A percentile compares a stretch with the other conserved stretches of the same genome.
Evolutionary conservation across 2,113 vertebrate genomes (phyloP).

Genomic region (Seriola aureovittata): DNA sequence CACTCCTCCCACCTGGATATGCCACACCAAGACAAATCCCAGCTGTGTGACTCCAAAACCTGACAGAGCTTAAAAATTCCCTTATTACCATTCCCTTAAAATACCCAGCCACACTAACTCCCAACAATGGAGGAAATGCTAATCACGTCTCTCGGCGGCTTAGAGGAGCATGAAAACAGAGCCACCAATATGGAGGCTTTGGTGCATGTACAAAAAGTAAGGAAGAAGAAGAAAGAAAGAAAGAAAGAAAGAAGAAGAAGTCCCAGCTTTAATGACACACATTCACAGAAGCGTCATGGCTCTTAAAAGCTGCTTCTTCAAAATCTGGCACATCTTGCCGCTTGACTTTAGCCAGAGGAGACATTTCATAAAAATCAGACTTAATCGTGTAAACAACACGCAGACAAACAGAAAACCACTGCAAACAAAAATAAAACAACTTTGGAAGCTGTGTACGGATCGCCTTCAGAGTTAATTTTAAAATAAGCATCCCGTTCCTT

Average conservation of each 20-base stretch:
- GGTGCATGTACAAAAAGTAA: slow-evolving; percentile 44
- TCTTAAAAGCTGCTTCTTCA: slow-evolving; percentile 60
- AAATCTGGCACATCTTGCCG: slow-evolving; percentile 68
- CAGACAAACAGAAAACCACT: slow-evolving; percentile 72
- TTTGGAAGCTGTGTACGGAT: slow-evolving; percentile 71
- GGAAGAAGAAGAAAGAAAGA: slow-evolving; percentile 16
- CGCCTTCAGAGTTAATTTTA: slow-evolving; percentile 83
- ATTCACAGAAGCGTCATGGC: slow-evolving; percentile 56
- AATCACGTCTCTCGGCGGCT: slow-evolving; percentile 71
- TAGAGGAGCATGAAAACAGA: slow-evolving; percentile 61
- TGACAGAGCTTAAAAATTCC: slow-evolving; percentile 78
- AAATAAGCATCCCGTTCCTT: slow-evolving; percentile 82
- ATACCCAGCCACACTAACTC: slow-evolving; percentile 73
- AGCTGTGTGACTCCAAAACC: slow-evolving; percentile 80
- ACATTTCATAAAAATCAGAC: slow-evolving; percentile 74
- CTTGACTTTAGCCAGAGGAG: slow-evolving; percentile 75
- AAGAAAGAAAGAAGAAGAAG: slow-evolving; percentile 39
- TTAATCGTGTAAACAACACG: slow-evolving; percentile 76
- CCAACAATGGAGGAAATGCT: slow-evolving; percentile 74
- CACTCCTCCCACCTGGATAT: slow-evolving; percentile 82
- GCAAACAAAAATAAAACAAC: slow-evolving; percentile 80
- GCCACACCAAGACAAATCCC: slow-evolving; percentile 83
- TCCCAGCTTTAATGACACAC: slow-evolving; percentile 71
- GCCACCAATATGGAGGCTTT: slow-evolving; percentile 63
- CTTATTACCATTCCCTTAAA: slow-evolving; percentile 81